Evolutionary conservation across 1,140 invertebrate genomes (phyloP), one percentile per base, ranked within the genome.

Genomic region (Campoletis sonorensis): DNA sequence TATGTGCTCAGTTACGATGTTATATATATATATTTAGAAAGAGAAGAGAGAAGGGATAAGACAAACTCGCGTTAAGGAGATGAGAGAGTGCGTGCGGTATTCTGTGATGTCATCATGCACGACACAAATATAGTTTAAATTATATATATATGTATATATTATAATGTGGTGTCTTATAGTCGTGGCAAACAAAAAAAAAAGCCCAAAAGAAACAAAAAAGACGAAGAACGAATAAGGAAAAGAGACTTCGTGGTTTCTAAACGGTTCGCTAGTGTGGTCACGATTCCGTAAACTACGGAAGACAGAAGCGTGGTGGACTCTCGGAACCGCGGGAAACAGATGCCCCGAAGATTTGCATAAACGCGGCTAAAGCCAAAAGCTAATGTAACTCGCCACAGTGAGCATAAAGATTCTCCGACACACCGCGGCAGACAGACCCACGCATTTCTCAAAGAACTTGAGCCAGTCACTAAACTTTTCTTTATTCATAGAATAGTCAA

Each of bases 311-410:
- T 30, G 61, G 18, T 23, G 30, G 54, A 61, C 61, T 45, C 40
- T 72, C 70, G 61, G 15, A 84, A 84, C 81, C 81, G 81, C 83
- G 81, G 27, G 49, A 86, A 90, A 89, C 89, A 90, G 89, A 89
- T 90, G 89, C 86, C 82, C 67, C 37, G 54, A 58, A 83, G 84
- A 90, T 90, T 90, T 89, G 86, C 89, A 90, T 90, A 89, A 90
- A 88, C 79, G 85, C 85, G 85, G 84, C 86, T 87, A 86, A 77
- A 88, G 86, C 86, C 76, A 84, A 84, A 85, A 87, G 85, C 87
- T 89, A 89, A 89, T 87, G 84, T 82, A 73, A 81, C 80, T 72
- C 70, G 13, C 37, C 37, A 84, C 84, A n/a, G 23, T 26, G 7
- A 64, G 23, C 61, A 85, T 87, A 87, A 87, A 80, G 85, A 87